Conservation (phyloP, 2,888 invertebrate species). For the Eueremaeus valkanovi region DNA sequence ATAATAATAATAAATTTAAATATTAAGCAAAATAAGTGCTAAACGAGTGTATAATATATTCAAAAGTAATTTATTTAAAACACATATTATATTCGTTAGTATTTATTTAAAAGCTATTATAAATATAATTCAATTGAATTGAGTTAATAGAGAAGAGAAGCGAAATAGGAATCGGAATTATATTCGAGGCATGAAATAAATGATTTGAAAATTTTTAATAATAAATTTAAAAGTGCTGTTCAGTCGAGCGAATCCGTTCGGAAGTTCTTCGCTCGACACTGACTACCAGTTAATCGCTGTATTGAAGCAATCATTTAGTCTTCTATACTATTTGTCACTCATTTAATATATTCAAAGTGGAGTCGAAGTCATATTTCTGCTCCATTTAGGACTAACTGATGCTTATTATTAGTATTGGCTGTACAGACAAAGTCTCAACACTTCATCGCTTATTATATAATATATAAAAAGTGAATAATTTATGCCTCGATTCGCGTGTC, state of each 20-base stretch:
- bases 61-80: too few species aligned
- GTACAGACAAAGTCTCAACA: conserved; percentile 1
- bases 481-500: not conserved
- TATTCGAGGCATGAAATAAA: not conserved
- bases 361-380: conserved; percentile 6
- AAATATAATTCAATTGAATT: too few species aligned
- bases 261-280: not conserved
- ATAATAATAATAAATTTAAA: too few species aligned
- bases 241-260: not conserved
- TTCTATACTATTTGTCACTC: not conserved
- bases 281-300: not conserved
- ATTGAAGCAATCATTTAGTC: not conserved
- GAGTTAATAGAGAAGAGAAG: not conserved
- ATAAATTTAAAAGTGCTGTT: not conserved
- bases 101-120: too few species aligned
- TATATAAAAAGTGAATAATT: not conserved
- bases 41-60: too few species aligned
- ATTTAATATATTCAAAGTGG: conserved; percentile 2
- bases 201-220: not conserved
- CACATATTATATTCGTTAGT: too few species aligned
- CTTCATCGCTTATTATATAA: conserved; percentile 24
- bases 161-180: too few species aligned
- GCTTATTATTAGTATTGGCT: not conserved
- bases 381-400: conserved; percentile 13
- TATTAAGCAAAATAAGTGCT: too few species aligned